A percentile compares a stretch with the other conserved stretches of the same genome.
phyloP scores from a whole-genome alignment of 2,888 invertebrate species.

The Brachylomia viminalis region DNA sequence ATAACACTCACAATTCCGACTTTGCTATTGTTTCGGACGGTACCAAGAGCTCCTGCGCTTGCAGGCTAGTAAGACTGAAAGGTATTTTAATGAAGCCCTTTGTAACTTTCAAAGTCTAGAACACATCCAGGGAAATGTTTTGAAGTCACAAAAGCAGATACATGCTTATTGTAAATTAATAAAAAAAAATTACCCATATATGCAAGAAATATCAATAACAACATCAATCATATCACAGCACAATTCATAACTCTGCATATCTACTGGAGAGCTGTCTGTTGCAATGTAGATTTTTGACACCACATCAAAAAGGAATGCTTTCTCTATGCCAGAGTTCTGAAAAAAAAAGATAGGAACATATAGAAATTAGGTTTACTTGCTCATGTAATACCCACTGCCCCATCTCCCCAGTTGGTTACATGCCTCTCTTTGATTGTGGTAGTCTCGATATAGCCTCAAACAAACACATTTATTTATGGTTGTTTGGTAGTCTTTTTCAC shows the following conservation, averaged over 20 bases:
- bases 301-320: conserved; percentile 99
- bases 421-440: neutral
- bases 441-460: neutral
- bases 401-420: no score
- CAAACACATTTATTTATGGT: neutral
- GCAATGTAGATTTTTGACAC: conserved; percentile 99
- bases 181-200: conserved; percentile 95
- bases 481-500: neutral
- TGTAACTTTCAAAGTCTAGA: neutral
- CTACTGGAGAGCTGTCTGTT: conserved; percentile 99
- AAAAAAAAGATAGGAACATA: conserved; percentile 72
- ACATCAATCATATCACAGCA: conserved; percentile 99
- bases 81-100: neutral
- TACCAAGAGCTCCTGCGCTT: no score
- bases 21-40: no score
- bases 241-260: conserved; percentile 99
- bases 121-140: neutral
- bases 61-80: neutral
- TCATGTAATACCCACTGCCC: neutral
- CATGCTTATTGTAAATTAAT: neutral
- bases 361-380: neutral
- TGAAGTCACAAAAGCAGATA: neutral
- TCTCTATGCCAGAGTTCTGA: conserved; percentile 99
- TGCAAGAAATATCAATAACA: conserved; percentile 99
- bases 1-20: no score